Base-by-base conservation (phyloP, 2,797 vertebrate species). In the Hippopotamyrus pictus region DNA sequence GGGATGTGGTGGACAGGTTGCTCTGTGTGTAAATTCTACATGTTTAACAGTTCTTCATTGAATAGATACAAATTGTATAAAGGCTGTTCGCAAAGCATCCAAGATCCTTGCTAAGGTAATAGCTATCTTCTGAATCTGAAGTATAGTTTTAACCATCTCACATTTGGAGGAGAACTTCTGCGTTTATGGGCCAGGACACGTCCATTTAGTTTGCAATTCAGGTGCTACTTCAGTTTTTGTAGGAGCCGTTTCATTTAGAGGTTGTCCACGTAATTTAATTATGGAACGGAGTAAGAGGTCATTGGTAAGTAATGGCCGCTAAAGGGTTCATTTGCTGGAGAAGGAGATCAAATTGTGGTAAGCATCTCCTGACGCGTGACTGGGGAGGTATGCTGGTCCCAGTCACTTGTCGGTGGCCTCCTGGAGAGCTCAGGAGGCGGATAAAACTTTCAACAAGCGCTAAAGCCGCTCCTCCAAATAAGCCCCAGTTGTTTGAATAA, bases 401-500 rank as follows among this genome's bases (percentile, higher is more conserved):
- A 73, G 69, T 73, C 69, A 17, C 69, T 17, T 37, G 29, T 73
- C 19, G 0, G 7, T n/a, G 41, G 76, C 7, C 14, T 44, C 41
- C 41, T n/a, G 76, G 76, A 82, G 41, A 73, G 69, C 69, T 37
- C 69, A n/a, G 37, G 76, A 46, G 76, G 76, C 2, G 19, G 19
- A 82, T 82, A n/a, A 46, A 82, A 3, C 41, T 46, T 46, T 82
- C 41, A 46, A 19, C 76, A 46, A 46, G 37, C 76, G 7, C 41
- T 41, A 8, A 9, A n/a, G 65, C 50, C 8, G 29, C 33, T 48
- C 11, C 22, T 62, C 41, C 25, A 29, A 14, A 73, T 88, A 62
- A 92, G 90, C 62, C 57, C 88, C 79, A 65, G 57, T 3, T 88
- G 69, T 29, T 88, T 3, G 89, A 89, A 92, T 90, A 92, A 57